Evolutionary conservation across 2,888 invertebrate genomes (phyloP).

Genomic region (Eustalomyia histrio): DNA sequence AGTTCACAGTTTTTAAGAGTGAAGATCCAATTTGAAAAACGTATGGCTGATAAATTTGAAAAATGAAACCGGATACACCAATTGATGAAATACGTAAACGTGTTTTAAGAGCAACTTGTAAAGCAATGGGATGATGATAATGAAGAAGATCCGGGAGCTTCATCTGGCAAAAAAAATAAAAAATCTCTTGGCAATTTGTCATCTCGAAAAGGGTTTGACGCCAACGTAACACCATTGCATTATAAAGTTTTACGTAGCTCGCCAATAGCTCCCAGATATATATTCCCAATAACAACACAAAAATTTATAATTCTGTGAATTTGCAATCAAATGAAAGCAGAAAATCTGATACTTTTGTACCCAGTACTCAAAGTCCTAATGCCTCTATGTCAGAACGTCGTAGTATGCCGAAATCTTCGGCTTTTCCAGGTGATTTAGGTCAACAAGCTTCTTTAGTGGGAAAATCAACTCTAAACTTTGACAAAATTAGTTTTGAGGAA

Average conservation of each 20-base stretch:
- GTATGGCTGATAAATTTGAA: slow-evolving; percentile 78
- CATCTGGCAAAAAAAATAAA: slow-evolving; percentile 46
- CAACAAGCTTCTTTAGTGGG: slow-evolving; percentile 66
- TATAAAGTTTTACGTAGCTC: slow-evolving; percentile 33
- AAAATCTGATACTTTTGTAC: slow-evolving; percentile 67
- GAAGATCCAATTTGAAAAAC: slow-evolving; percentile 76
- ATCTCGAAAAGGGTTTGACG: slow-evolving; percentile 18
- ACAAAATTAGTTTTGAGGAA: slow-evolving; percentile 77
- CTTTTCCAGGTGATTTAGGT: slow-evolving; percentile 50
- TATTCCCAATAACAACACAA: slow-evolving; percentile 54
- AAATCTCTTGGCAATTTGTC: slow-evolving; percentile 3
- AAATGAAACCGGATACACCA: slow-evolving; percentile 75
- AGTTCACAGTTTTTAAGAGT: too few relatives aligned
- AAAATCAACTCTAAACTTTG: slow-evolving; percentile 74
- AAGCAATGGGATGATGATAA: slow-evolving; percentile 70
- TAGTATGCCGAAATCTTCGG: slow-evolving; percentile 14
- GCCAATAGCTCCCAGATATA: slow-evolving; percentile 54
- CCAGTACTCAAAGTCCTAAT: slow-evolving; percentile 71
- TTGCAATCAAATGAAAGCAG: slow-evolving; percentile 30
- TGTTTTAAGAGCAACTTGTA: slow-evolving; percentile 75
- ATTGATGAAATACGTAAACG: slow-evolving; percentile 75
- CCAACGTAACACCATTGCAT: slow-evolving; percentile 39
- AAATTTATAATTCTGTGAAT: slow-evolving; percentile 3
- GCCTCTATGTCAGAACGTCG: slow-evolving; percentile 26
- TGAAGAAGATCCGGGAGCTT: slow-evolving; percentile 56